Base-by-base conservation (phyloP, 2,888 invertebrate species). In the Ligdia adustata region DNA sequence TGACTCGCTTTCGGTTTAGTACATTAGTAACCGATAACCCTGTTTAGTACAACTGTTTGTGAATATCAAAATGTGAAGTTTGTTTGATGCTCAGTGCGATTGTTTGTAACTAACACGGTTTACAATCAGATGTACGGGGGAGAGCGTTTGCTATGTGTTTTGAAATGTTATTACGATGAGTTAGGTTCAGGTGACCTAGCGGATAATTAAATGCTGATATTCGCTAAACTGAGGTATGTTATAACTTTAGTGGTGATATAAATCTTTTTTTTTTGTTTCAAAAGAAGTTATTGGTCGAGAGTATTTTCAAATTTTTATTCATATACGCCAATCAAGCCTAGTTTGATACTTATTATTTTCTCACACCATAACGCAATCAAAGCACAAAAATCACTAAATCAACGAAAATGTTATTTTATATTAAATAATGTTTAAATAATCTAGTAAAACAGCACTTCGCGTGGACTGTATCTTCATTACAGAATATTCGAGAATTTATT, bases 31-130 rank as follows among this genome's bases (percentile, higher is more conserved):
- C n/a, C n/a, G n/a, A n/a, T n/a, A n/a, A n/a, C n/a, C n/a, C n/a
- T n/a, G n/a, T n/a, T n/a, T n/a, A n/a, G n/a, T 22, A 65, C 66
- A 73, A 69, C 70, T 69, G 75, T 77, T 73, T 69, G 65, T 66
- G 71, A 68, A 72, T 72, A 64, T 66, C 75, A 75, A 71, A 77
- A 74, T 75, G 67, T 61, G 60, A 66, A 74, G 72, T 74, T 76
- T 72, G 75, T 78, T 76, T 76, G 77, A 78, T 75, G 75, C 66
- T 57, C n/a, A n/a, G 60, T 44, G 63, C 62, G 69, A 75, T 73
- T 71, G 74, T 72, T 69, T 64, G 26, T 7, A 72, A 55, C 72
- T 75, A 62, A 61, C 65, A 60, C 62, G 59, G 64, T 62, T 57
- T 55, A 64, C 63, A 63, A 67, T 67, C 67, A 69, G 64, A 67